Conservation (phyloP, 1,140 invertebrate species). For the Babylonia areolata region DNA sequence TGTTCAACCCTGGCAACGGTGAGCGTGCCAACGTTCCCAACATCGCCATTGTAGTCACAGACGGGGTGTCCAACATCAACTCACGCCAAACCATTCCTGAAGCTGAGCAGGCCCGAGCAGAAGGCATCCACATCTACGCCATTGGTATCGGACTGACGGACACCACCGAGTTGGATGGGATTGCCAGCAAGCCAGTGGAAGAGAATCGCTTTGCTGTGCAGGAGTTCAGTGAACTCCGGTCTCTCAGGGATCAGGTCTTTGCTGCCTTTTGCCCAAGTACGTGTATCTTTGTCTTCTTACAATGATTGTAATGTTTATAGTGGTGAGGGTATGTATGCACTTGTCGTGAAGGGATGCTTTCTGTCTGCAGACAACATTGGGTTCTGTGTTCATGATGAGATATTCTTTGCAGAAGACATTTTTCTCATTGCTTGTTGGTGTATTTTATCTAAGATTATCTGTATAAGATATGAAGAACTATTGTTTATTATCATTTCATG, state of each 20-base stretch:
- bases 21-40: constrained; percentile 54
- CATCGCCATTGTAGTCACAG: constrained; percentile 56
- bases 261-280: constrained; percentile 41
- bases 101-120: constrained; percentile 52
- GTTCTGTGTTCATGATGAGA: too few relatives aligned
- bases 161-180: constrained; percentile 57
- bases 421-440: too few relatives aligned
- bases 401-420: too few relatives aligned
- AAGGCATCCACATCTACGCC: constrained; percentile 64
- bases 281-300: not conserved
- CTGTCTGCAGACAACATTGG: too few relatives aligned
- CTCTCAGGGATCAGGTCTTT: constrained; percentile 53
- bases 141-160: constrained; percentile 64
- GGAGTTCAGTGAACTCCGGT: constrained; percentile 59
- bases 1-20: constrained; percentile 55
- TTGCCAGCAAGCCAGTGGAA: constrained; percentile 49
- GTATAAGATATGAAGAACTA: too few relatives aligned
- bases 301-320: too few relatives aligned
- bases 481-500: too few relatives aligned
- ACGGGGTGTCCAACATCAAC: constrained; percentile 67
- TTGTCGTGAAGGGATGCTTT: too few relatives aligned
- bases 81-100: constrained; percentile 63
- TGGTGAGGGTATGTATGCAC: too few relatives aligned
- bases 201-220: constrained; percentile 59
- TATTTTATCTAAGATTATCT: too few relatives aligned